phyloP scores from a whole-genome alignment of 2,888 invertebrate species.

The Torymus texanus region DNA sequence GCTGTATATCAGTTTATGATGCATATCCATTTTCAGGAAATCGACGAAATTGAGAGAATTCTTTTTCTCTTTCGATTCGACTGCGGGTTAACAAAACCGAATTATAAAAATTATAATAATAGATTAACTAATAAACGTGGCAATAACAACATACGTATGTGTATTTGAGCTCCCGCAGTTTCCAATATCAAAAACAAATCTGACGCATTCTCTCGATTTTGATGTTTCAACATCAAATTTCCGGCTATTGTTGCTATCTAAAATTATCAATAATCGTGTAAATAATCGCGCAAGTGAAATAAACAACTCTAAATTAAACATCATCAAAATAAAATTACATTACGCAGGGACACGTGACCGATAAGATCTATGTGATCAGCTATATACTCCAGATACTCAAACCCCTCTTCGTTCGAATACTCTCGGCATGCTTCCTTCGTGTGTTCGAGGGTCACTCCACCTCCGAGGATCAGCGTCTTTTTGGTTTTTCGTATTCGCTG shows the following conservation, averaged over 20 bases:
- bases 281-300: background rate
- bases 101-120: background rate
- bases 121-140: background rate
- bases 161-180: constrained; percentile 78
- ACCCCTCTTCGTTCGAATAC: constrained; percentile 75
- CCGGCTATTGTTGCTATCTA: constrained; percentile 83
- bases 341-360: constrained; percentile 84
- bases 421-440: constrained; percentile 71
- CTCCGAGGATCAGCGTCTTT: too few relatives aligned
- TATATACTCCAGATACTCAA: constrained; percentile 79
- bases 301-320: background rate
- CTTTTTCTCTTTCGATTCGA: constrained; percentile 75
- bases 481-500: too few relatives aligned
- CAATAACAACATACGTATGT: constrained; percentile 74
- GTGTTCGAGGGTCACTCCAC: too few relatives aligned
- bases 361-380: constrained; percentile 82
- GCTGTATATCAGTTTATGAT: constrained; percentile 74
- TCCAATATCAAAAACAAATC: constrained; percentile 82
- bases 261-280: constrained; percentile 38
- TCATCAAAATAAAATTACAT: constrained; percentile 76
- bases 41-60: constrained; percentile 74
- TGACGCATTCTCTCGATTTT: constrained; percentile 82
- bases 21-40: constrained; percentile 81
- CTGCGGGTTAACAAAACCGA: constrained; percentile 58
- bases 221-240: constrained; percentile 82